Percentiles rank a stretch among this genome's conserved stretches.
Conservation (phyloP, 2,113 vertebrate genomes). For the Trematocara zebra region DNA sequence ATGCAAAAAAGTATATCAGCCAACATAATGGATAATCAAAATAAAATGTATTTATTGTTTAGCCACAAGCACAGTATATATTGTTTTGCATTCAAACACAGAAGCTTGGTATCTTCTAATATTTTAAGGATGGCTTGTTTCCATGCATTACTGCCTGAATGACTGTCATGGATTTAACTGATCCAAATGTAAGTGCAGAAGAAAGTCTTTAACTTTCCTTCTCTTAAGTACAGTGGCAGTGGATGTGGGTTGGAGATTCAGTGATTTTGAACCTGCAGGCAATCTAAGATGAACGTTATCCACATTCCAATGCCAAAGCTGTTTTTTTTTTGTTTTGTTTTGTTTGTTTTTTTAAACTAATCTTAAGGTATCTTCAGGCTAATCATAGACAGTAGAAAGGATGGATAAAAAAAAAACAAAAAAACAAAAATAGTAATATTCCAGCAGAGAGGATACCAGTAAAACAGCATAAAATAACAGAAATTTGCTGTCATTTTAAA, state of each 20-base stretch:
- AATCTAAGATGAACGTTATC: not conserved
- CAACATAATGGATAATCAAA: not conserved
- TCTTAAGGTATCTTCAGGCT: not conserved
- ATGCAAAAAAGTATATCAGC: not conserved
- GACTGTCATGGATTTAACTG: not conserved
- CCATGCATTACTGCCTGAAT: not conserved
- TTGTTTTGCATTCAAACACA: not conserved
- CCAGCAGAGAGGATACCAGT: not conserved
- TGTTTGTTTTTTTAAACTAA: not conserved
- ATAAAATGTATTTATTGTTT: not conserved
- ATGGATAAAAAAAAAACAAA: not conserved
- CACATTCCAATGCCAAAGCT: not conserved
- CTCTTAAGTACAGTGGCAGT: not conserved
- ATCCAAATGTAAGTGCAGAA: not conserved
- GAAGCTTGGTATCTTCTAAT: not conserved
- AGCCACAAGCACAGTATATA: not conserved
- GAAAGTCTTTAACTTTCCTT: not conserved
- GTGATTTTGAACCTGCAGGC: not conserved
- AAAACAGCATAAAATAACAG: not conserved
- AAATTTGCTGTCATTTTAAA: not conserved
- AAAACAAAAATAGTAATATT: not conserved
- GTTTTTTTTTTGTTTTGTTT: not conserved
- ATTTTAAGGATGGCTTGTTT: not conserved
- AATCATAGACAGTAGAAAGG: not conserved
- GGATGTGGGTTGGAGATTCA: not conserved